These are phyloP conservation scores for Erythrocebus patas DNA, from an alignment of 2,113 vertebrate genomes.

Conservation along the genomic window DNA sequence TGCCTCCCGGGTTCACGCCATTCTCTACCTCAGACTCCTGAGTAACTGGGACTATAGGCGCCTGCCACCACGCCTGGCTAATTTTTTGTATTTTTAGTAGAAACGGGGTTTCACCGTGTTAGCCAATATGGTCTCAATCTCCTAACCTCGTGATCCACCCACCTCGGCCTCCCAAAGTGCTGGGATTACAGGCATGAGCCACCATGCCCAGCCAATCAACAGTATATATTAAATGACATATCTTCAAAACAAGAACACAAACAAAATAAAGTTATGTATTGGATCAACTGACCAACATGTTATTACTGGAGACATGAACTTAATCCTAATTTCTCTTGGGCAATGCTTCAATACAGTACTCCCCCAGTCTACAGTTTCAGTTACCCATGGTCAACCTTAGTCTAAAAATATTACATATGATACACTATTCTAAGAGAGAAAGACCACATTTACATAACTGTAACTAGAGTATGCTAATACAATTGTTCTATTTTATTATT, in stretches of 20 bases:
- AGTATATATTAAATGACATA: background rate
- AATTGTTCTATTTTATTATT: background rate
- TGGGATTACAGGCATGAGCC: too few species aligned
- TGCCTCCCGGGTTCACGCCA: too few species aligned
- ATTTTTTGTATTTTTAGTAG: too few species aligned
- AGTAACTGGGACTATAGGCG: too few species aligned
- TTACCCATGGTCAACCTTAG: background rate
- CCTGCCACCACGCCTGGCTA: too few species aligned
- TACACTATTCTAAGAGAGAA: background rate
- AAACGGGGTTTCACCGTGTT: too few species aligned
- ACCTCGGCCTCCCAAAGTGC: too few species aligned
- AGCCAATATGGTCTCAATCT: too few species aligned
- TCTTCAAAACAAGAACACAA: background rate
- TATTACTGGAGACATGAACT: background rate
- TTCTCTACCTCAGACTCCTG: too few species aligned
- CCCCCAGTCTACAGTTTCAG: background rate
- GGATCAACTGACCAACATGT: background rate
- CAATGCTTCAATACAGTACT: background rate
- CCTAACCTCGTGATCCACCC: too few species aligned
- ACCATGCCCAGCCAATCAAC: background rate
- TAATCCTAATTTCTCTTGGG: background rate
- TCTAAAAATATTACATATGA: background rate
- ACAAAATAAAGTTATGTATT: background rate
- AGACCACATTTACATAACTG: background rate
- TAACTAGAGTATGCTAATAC: background rate